phyloP scores from a whole-genome alignment of 2,888 invertebrate genomes.

The Aphodius sticticus region DNA sequence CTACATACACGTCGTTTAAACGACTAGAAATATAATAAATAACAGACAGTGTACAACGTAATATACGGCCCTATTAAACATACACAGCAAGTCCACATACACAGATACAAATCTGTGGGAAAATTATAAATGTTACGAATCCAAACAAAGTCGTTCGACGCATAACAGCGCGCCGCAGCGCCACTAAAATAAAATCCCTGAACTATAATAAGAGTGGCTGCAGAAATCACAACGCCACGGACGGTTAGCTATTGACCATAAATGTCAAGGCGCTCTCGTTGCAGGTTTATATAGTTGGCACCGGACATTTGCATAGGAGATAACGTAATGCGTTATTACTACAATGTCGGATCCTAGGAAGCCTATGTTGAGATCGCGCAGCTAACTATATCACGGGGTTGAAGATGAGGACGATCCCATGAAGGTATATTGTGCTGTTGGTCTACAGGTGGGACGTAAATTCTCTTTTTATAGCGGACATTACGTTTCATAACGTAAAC shows the following conservation, averaged over 20 bases:
- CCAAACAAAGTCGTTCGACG: constrained; percentile 16
- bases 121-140: constrained; percentile 13
- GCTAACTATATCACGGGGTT: constrained; percentile 12
- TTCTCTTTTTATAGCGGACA: background rate
- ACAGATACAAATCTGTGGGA: background rate
- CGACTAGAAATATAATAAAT: too few species aligned
- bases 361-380: background rate
- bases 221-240: background rate
- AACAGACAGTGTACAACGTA: too few species aligned
- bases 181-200: background rate
- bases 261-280: constrained; percentile 33
- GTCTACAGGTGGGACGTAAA: background rate
- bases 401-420: background rate
- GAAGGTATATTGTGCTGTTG: background rate
- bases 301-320: constrained; percentile 34
- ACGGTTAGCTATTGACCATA: constrained; percentile 34
- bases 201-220: constrained; percentile 13
- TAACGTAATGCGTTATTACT: constrained; percentile 36
- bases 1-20: too few species aligned
- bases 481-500: background rate
- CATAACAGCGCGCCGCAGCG: constrained; percentile 14
- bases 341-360: constrained; percentile 29
- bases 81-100: too few species aligned
- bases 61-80: too few species aligned
- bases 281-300: constrained; percentile 20